These are phyloP conservation scores for Sepiola atlantica DNA, from an alignment of 2,888 invertebrate species.

Conservation along the genomic window DNA sequence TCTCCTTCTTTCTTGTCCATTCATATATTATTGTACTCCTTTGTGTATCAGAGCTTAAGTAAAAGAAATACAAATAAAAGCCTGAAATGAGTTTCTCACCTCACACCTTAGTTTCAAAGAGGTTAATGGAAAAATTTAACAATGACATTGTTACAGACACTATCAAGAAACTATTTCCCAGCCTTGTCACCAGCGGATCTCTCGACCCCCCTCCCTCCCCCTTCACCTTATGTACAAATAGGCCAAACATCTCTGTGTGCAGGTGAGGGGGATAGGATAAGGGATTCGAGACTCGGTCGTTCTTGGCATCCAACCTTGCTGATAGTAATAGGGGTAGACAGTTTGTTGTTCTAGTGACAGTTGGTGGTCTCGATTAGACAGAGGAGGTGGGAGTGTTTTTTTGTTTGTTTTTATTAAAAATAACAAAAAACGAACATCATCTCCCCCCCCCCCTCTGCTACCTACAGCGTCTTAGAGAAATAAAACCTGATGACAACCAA, in stretches of 20 bases:
- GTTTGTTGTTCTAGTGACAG: not conserved
- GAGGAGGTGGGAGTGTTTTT: not conserved
- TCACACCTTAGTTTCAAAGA: not conserved
- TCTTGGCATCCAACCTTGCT: not conserved
- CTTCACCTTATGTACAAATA: not conserved
- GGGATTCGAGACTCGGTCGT: not conserved
- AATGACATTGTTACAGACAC: not conserved
- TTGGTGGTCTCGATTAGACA: not conserved
- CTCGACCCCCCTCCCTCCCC: too few relatives aligned
- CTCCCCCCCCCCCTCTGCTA: not conserved
- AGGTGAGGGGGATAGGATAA: not conserved
- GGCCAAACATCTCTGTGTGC: conserved; percentile 4
- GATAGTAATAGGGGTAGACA: not conserved
- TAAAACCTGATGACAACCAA: not conserved
- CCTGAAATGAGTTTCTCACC: not conserved
- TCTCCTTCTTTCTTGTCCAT: not conserved
- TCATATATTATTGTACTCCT: not conserved
- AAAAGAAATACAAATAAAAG: not conserved
- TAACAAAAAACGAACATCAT: too few relatives aligned
- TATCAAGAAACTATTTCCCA: not conserved
- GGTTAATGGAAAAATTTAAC: not conserved
- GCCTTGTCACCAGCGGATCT: not conserved
- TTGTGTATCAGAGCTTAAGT: not conserved
- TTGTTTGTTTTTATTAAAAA: too few relatives aligned
- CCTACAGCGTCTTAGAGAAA: not conserved